Conservation (phyloP, 2,888 invertebrate species). For the Cephus rjabovi region DNA sequence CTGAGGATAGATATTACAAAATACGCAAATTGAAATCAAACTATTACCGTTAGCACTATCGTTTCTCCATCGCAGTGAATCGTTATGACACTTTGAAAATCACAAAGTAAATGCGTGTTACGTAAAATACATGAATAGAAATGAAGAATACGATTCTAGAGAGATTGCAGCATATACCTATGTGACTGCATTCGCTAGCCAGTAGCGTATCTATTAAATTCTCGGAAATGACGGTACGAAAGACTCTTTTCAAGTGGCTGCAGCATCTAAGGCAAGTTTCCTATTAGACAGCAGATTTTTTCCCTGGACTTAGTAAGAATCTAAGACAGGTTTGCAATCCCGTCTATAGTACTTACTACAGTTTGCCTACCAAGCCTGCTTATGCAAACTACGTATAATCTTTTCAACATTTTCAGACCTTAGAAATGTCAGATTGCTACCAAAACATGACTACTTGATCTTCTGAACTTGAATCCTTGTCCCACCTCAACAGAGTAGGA, state of each 20-base stretch:
- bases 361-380: constrained; percentile 24
- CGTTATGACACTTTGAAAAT: neutral
- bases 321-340: constrained; percentile 51
- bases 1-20: neutral
- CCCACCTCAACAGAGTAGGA: neutral
- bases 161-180: neutral
- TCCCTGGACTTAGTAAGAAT: constrained; percentile 39
- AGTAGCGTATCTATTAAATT: constrained; percentile 18
- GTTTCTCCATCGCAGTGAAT: neutral
- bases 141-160: neutral
- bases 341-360: constrained; percentile 29
- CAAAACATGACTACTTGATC: neutral
- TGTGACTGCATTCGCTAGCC: neutral
- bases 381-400: constrained; percentile 33
- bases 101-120: neutral
- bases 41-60: neutral
- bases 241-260: constrained; percentile 13
- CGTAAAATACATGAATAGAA: neutral
- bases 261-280: constrained; percentile 40
- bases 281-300: constrained; percentile 38
- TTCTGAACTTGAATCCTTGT: neutral
- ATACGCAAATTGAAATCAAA: neutral
- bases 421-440: neutral
- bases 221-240: constrained; percentile 21
- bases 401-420: constrained; percentile 15